A percentile compares a stretch with the other conserved stretches of the same genome.
Evolutionary conservation across 2,113 vertebrate species (phyloP).

Genomic region (Hippotragus niger): DNA sequence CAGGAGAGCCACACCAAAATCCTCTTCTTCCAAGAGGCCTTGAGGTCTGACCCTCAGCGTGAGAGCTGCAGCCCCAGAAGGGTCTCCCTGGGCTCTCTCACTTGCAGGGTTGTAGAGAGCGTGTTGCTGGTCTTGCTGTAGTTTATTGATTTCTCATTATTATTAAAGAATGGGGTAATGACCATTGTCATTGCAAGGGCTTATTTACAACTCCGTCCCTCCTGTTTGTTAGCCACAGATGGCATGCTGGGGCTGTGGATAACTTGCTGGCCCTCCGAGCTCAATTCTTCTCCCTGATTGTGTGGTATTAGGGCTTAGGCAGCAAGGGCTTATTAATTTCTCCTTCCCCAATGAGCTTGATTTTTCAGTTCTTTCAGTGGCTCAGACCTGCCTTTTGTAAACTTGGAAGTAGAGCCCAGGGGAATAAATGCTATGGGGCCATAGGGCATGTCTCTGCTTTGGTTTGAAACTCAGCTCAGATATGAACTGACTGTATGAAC

Average conservation of each 20-base stretch:
- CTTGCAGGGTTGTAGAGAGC: not conserved
- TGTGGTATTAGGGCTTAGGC: not conserved
- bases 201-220: not conserved
- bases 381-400: not conserved
- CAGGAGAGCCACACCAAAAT: not conserved
- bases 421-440: not conserved
- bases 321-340: conserved; percentile 41
- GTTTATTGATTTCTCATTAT: conserved; percentile 31
- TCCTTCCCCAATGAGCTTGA: not conserved
- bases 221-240: not conserved
- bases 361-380: conserved; percentile 3
- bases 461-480: not conserved
- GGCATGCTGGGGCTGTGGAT: not conserved
- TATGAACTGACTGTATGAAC: not conserved
- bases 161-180: conserved; percentile 26
- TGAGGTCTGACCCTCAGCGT: not conserved
- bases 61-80: not conserved
- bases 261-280: not conserved
- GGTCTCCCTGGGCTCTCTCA: not conserved
- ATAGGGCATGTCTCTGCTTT: not conserved
- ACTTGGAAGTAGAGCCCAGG: not conserved
- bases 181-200: not conserved
- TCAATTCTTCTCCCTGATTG: not conserved
- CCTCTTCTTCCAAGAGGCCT: not conserved
- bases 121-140: not conserved